phyloP scores from a whole-genome alignment of 2,888 invertebrate species.

The Dasypolia templi region DNA sequence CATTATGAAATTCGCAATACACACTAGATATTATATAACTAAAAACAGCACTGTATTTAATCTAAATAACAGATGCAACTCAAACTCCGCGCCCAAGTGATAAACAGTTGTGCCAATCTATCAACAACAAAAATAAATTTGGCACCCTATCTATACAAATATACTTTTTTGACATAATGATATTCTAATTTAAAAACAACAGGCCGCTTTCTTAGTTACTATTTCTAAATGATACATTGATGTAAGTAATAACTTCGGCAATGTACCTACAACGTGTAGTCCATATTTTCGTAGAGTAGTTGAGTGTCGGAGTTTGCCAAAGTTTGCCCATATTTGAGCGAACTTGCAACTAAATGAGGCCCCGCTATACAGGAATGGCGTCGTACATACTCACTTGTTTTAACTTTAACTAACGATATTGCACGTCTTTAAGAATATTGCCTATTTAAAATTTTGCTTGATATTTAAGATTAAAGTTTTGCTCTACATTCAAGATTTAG shows the following conservation, averaged over 20 bases:
- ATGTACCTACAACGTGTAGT: constrained; percentile 60
- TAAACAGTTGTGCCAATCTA: no score
- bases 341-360: constrained; percentile 67
- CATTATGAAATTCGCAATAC: no score
- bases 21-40: no score
- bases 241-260: constrained; percentile 63
- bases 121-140: no score
- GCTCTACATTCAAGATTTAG: not conserved
- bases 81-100: no score
- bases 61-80: no score
- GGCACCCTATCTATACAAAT: no score
- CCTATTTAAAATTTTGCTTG: constrained; percentile 33
- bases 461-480: constrained; percentile 3
- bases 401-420: constrained; percentile 64
- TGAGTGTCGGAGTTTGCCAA: constrained; percentile 62
- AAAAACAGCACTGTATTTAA: no score
- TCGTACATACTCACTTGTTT: constrained; percentile 55
- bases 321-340: constrained; percentile 68
- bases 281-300: constrained; percentile 63
- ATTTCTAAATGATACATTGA: constrained; percentile 37
- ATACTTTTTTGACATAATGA: no score
- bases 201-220: constrained; percentile 11
- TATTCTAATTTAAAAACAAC: not conserved
- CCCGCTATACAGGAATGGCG: constrained; percentile 52
- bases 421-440: constrained; percentile 52